These are phyloP conservation scores for Drosophila mettleri DNA, from an alignment of 2,888 invertebrate species.

Conservation along the genomic window DNA sequence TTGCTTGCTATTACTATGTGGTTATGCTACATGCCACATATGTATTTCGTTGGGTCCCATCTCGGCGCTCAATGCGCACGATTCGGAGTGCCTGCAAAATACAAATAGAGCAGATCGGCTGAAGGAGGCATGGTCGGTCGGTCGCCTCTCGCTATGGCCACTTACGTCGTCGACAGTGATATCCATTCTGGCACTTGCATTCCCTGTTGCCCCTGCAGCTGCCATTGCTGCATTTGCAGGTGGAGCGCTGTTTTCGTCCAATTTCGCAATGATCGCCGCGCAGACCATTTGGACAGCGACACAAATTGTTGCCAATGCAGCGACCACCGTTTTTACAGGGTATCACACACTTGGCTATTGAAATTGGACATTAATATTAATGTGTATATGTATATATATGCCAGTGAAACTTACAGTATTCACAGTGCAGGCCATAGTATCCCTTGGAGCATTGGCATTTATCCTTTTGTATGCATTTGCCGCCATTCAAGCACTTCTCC, in stretches of 20 bases:
- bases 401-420: conserved; percentile 91
- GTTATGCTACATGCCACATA: conserved; percentile 48
- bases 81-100: conserved; percentile 44
- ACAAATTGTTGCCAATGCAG: conserved; percentile 94
- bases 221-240: conserved; percentile 92
- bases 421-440: conserved; percentile 94
- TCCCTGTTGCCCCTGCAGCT: conserved; percentile 88
- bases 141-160: conserved; percentile 9
- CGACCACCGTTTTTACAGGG: conserved; percentile 96
- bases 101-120: background rate
- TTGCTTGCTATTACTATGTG: conserved; percentile 16
- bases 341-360: conserved; percentile 92
- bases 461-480: conserved; percentile 97
- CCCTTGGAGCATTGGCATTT: conserved; percentile 96
- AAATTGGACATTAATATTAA: background rate
- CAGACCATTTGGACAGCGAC: conserved; percentile 93
- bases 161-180: conserved; percentile 92
- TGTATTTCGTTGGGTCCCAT: conserved; percentile 23
- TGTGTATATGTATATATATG: too few relatives aligned
- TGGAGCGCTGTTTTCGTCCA: conserved; percentile 90
- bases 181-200: conserved; percentile 93
- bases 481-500: conserved; percentile 96
- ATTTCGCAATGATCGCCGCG: conserved; percentile 97
- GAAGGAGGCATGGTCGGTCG: background rate
- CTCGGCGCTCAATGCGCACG: conserved; percentile 39